A percentile compares a stretch with the other conserved stretches of the same genome.
Evolutionary conservation across 2,888 invertebrate genomes (phyloP).

Genomic region (Halocaridina rubra): DNA sequence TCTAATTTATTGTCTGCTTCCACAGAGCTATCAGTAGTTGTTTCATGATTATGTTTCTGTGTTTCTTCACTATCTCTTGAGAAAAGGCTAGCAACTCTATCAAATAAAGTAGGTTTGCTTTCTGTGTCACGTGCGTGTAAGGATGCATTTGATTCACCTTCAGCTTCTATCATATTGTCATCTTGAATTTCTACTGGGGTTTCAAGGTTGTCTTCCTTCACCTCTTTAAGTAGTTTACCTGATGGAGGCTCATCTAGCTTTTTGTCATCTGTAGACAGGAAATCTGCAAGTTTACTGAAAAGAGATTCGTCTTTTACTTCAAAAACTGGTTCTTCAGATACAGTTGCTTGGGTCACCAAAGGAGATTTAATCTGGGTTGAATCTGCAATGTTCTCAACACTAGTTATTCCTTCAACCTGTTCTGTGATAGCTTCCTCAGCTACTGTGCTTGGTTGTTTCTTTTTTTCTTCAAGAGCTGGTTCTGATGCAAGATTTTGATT

Average conservation of each 20-base stretch:
- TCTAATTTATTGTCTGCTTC: background rate
- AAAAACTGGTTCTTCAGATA: background rate
- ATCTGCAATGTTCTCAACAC: no score
- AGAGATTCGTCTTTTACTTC: constrained; percentile 28
- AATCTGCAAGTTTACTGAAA: constrained; percentile 5
- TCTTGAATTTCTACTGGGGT: background rate
- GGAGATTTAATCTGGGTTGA: no score
- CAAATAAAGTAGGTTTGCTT: background rate
- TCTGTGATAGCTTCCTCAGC: background rate
- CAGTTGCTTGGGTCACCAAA: no score
- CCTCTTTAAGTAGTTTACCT: background rate
- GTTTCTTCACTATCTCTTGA: background rate
- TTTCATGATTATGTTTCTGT: background rate
- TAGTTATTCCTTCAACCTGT: background rate
- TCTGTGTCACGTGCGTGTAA: background rate
- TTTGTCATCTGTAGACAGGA: constrained; percentile 6
- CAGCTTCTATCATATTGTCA: background rate
- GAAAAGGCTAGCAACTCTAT: constrained; percentile 21
- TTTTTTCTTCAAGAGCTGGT: background rate
- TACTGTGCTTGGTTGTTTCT: background rate
- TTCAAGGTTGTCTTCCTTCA: background rate
- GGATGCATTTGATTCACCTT: background rate
- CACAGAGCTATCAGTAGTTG: background rate
- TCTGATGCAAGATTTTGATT: no score
- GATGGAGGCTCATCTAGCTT: background rate